Evolutionary conservation across 2,113 vertebrate species (phyloP), one percentile per base, ranked within the genome.

Genomic region (Phrynocephalus versicolor): DNA sequence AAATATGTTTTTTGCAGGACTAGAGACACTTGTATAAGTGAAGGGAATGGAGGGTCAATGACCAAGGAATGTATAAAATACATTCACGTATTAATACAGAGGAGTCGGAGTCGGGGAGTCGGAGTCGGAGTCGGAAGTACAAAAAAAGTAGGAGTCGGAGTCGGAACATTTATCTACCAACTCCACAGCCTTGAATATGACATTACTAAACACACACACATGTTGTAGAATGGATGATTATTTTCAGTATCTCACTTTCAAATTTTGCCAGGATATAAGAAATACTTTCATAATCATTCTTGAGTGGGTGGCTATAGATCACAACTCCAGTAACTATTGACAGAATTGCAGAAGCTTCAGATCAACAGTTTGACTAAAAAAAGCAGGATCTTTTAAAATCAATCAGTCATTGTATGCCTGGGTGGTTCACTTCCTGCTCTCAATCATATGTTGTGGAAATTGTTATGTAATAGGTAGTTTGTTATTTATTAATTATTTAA

Each of bases 401-500:
- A 77, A 84, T 10, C 16, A n/a, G 69, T 39, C 21, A 16, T 60
- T 37, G 55, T 83, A 83, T 71, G 35, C n/a, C n/a, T 33, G 60
- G 51, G 57, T 82, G 14, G 23, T 16, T 82, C 23, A 72, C 70
- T 19, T 83, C 15, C 81, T 73, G 35, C 30, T 51, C 30, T 15
- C 58, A 58, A 33, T 72, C 9, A 33, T 6, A 72, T 19, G 25
- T 14, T 41, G 60, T 67, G n/a, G 15, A 60, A 84, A 33, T 23
- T 76, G n/a, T 77, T 41, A 74, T n/a, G 77, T 57, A 69, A 84
- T 67, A 84, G 21, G n/a, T 18, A 21, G 16, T 69, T 39, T 41
- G 37, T 25, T 82, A 21, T 72, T 70, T 35, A 76, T 84, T 74
- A 39, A 83, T 67, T 58, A n/a, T 70, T 79, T 79, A 57, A 79